phyloP scores from a whole-genome alignment of 2,797 vertebrate species.

The Parotocinclus haroldoi region DNA sequence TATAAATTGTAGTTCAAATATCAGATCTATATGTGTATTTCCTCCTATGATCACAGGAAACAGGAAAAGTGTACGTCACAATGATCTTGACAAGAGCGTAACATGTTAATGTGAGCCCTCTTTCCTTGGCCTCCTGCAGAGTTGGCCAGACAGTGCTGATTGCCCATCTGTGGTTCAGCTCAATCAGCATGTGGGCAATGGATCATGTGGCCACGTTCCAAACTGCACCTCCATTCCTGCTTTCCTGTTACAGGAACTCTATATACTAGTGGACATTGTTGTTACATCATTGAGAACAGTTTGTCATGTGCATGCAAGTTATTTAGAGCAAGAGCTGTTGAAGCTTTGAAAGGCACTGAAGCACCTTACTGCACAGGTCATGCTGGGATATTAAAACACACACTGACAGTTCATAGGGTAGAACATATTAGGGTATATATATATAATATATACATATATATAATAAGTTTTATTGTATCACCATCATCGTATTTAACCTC shows the following conservation, averaged over 20 bases:
- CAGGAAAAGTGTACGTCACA: background rate
- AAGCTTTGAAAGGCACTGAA: constrained; percentile 57
- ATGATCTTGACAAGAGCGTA: background rate
- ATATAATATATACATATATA: constrained; percentile 5
- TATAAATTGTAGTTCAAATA: no score
- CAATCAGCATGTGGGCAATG: constrained; percentile 29
- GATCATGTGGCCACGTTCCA: constrained; percentile 42
- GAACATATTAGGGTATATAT: constrained; percentile 26
- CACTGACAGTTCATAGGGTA: constrained; percentile 25
- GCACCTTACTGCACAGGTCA: constrained; percentile 49
- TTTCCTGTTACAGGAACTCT: constrained; percentile 13
- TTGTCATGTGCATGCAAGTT: constrained; percentile 19
- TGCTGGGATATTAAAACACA: constrained; percentile 23
- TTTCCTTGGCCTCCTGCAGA: constrained; percentile 27
- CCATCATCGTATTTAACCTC: constrained; percentile 33
- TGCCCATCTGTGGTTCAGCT: constrained; percentile 38
- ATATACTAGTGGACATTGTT: constrained; percentile 33
- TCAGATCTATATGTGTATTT: no score
- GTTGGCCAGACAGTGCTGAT: constrained; percentile 33
- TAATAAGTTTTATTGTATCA: constrained; percentile 40
- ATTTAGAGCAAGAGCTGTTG: constrained; percentile 52
- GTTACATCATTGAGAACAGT: constrained; percentile 16
- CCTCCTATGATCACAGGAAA: background rate
- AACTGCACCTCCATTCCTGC: constrained; percentile 17
- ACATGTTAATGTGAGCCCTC: constrained; percentile 26